phyloP scores from a whole-genome alignment of 1,140 invertebrate species.

The Helicoverpa zea region DNA sequence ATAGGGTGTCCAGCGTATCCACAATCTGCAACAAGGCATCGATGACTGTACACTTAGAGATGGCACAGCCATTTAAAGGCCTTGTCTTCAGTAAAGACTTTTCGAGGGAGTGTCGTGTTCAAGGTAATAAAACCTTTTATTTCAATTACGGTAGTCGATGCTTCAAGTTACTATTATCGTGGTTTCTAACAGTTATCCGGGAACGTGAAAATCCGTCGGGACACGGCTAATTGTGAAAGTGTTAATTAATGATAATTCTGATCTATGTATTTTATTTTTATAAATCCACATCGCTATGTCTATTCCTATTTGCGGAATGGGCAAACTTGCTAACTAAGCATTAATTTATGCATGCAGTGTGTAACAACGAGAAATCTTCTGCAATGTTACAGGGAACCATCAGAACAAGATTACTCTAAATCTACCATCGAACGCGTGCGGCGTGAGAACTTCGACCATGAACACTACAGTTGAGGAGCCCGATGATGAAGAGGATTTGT shows the following conservation, averaged over 20 bases:
- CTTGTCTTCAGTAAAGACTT: conserved; percentile 91
- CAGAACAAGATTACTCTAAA: conserved; percentile 85
- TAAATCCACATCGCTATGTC: too few relatives aligned
- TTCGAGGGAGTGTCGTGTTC: conserved; percentile 88
- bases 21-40: conserved; percentile 87
- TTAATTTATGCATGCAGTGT: too few relatives aligned
- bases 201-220: too few relatives aligned
- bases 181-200: too few relatives aligned
- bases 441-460: conserved; percentile 87
- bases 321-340: too few relatives aligned
- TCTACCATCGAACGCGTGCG: conserved; percentile 89
- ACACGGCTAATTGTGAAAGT: too few relatives aligned
- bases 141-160: too few relatives aligned
- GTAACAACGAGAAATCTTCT: not conserved
- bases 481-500: conserved; percentile 84
- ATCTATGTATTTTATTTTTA: too few relatives aligned
- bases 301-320: too few relatives aligned
- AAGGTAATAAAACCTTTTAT: conserved; percentile 72
- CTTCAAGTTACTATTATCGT: too few relatives aligned
- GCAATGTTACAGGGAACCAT: conserved; percentile 70
- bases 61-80: conserved; percentile 90
- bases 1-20: conserved; percentile 80
- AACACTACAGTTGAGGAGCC: conserved; percentile 78
- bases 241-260: too few relatives aligned
- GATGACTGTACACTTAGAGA: conserved; percentile 86